Evolutionary conservation across 2,888 invertebrate species (phyloP), one percentile per base, ranked within the genome.

Genomic region (Erebia epiphron): DNA sequence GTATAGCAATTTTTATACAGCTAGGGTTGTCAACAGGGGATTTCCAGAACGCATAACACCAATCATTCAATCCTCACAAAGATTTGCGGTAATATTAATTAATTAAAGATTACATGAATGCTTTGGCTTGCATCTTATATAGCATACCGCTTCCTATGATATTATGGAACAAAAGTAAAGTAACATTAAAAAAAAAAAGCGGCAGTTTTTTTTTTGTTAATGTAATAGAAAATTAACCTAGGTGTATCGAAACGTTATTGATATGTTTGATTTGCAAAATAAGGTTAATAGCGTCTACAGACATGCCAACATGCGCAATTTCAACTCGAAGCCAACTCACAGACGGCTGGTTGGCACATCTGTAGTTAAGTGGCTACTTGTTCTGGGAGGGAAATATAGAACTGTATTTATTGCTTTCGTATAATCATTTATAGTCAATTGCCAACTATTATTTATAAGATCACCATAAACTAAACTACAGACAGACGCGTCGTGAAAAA

Each of bases 131-230:
- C 13, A 26, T 66, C 52, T 43, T 61, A 61, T 18, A 62, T n/a
- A 62, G 14, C 46, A 67, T 61, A 66, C 57, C 50, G 52, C 63
- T 69, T 67, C 77, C 75, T 79, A 78, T 73, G 74, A 64, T 76
- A 84, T 89, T 76, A 84, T 89, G 91, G 92, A 92, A 90, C 92
- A 87, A 91, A 91, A 91, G 90, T 86, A 83, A 90, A 89, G 86
- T 76, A 84, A 88, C 85, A 86, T 80, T 18, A 46, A 7, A 57
- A 57, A 57, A 74, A 71, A 69, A 74, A 78, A 80, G 82, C 84
- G 83, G 85, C 79, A 82, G 78, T 61, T 58, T 70, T 54, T 67
- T 70, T 78, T 52, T 77, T 77, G 72, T 74, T 73, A 68, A 73
- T 69, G 57, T 57, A 60, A 60, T 68, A 75, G 66, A 71, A 75